A percentile compares a stretch with the other conserved stretches of the same genome.
Evolutionary conservation across 2,113 vertebrate genomes (phyloP).

Genomic region (Chrysochloris asiatica): DNA sequence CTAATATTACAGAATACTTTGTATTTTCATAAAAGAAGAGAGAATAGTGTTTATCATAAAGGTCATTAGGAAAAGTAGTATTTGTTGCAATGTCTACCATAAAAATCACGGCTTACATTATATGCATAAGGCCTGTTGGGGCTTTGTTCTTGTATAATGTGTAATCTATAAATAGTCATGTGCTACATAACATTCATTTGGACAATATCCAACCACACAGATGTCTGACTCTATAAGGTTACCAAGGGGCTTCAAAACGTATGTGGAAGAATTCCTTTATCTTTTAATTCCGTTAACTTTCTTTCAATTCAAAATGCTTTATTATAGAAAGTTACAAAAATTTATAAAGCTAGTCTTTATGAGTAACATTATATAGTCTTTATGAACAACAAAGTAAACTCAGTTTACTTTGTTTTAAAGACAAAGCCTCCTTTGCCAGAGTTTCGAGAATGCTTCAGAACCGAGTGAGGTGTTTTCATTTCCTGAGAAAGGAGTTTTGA

Average conservation of each 20-base stretch:
- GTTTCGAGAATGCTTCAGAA: neutral
- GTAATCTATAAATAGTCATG: too few species aligned
- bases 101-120: neutral
- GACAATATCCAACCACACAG: too few species aligned
- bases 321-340: constrained; percentile 47
- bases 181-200: too few species aligned
- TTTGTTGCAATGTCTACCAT: neutral
- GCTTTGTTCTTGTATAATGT: neutral
- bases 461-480: constrained; percentile 17
- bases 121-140: neutral
- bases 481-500: neutral
- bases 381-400: neutral
- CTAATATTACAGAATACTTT: constrained; percentile 17
- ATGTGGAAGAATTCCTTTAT: too few species aligned
- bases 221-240: too few species aligned
- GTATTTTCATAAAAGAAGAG: neutral
- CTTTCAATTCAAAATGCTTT: neutral
- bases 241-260: too few species aligned
- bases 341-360: constrained; percentile 3
- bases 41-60: neutral
- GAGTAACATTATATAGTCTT: neutral
- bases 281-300: too few species aligned
- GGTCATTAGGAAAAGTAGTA: neutral
- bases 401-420: neutral
- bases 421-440: too few species aligned